Evolutionary conservation across 2,113 vertebrate genomes (phyloP).

Genomic region (Illadopsis cleaveri): DNA sequence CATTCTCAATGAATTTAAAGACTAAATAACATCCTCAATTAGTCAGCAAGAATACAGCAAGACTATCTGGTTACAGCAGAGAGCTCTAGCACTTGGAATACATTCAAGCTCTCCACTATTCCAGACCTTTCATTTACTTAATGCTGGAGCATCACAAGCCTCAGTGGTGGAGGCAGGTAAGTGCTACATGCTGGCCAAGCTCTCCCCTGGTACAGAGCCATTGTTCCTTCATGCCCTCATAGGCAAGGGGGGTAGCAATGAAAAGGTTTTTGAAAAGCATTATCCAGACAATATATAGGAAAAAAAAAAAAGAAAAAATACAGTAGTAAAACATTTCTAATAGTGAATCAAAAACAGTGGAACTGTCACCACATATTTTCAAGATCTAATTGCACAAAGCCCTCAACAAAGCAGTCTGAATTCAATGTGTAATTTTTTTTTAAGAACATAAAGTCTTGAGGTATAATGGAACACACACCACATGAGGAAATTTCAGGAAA

Average conservation of each 20-base stretch:
- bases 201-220: neutral
- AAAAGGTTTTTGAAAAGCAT: neutral
- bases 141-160: neutral
- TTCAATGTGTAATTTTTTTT: neutral
- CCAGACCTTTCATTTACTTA: neutral
- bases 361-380: neutral
- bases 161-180: neutral
- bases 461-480: neutral
- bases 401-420: neutral
- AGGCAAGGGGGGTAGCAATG: neutral
- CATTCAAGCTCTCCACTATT: neutral
- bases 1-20: neutral
- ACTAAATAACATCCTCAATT: constrained; percentile 9
- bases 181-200: neutral
- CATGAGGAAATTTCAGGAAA: neutral
- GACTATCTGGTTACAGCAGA: constrained; percentile 14
- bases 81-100: neutral
- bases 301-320: neutral
- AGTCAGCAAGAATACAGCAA: constrained; percentile 12
- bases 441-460: neutral
- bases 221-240: fast-evolving
- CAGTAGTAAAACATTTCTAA: neutral
- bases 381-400: neutral
- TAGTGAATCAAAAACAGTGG: neutral
- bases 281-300: neutral